Conservation (phyloP, 2,888 invertebrate genomes). For the Oegoconia quadripuncta region DNA sequence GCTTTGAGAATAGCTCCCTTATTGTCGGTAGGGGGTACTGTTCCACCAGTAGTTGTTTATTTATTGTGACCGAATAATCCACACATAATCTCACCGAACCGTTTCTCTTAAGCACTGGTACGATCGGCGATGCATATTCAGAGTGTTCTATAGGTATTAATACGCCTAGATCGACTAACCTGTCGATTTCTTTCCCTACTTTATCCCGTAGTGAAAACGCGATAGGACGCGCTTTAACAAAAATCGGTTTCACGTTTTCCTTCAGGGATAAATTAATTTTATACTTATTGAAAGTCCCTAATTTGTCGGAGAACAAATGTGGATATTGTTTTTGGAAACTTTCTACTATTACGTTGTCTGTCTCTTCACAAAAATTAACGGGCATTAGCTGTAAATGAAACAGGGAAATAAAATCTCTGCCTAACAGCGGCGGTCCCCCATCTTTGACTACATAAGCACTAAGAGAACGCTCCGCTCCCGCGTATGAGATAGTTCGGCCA, state of each 20-base stretch:
- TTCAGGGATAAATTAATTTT: conserved; percentile 17
- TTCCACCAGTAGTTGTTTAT: conserved; percentile 22
- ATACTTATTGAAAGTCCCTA: conserved; percentile 1
- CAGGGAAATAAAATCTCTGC: conserved; percentile 17
- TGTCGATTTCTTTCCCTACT: conserved; percentile 15
- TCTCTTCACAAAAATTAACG: background rate
- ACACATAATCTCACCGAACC: conserved; percentile 19
- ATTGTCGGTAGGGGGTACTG: conserved; percentile 23
- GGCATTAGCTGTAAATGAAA: conserved; percentile 13
- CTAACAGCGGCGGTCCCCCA: conserved; percentile 18
- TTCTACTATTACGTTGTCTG: too few species aligned
- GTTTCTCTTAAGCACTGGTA: conserved; percentile 19
- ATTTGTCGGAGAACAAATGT: background rate
- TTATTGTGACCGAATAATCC: conserved; percentile 21
- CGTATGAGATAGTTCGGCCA: conserved; percentile 2
- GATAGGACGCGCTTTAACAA: conserved; percentile 17
- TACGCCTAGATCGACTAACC: conserved; percentile 16
- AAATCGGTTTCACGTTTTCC: conserved; percentile 15
- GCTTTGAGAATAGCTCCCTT: conserved; percentile 20
- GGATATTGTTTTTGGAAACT: background rate
- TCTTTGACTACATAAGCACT: conserved; percentile 12
- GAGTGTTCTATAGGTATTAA: conserved; percentile 17
- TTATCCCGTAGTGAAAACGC: conserved; percentile 20
- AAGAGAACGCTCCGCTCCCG: background rate
- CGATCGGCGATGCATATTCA: conserved; percentile 18